Evolutionary conservation across 2,113 vertebrate species (phyloP).

Genomic region (Sphyrna mokarran): DNA sequence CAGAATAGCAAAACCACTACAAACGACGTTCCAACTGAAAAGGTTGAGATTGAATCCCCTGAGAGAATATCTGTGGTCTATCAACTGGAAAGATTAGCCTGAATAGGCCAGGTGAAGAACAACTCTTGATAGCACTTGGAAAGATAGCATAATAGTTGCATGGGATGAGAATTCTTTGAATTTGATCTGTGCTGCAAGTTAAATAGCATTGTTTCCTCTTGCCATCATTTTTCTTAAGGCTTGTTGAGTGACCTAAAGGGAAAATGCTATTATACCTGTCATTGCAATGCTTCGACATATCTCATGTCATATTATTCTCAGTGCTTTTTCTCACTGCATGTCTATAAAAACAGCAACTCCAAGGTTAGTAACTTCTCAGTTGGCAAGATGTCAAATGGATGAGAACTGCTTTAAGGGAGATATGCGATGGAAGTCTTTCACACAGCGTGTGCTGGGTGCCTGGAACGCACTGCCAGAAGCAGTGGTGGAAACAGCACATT

Average conservation of each 20-base stretch:
- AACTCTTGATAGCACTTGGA: neutral
- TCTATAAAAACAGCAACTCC: neutral
- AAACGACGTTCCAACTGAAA: neutral
- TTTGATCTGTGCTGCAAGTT: slow-evolving; percentile 2
- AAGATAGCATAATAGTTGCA: neutral
- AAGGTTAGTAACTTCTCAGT: neutral
- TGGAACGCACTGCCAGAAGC: too few species aligned
- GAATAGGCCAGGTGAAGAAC: neutral
- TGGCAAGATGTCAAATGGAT: neutral
- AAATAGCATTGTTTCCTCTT: neutral
- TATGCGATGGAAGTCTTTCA: too few species aligned
- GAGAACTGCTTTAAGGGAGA: neutral
- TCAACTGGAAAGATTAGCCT: neutral
- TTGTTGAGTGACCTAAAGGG: neutral
- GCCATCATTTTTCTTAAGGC: neutral
- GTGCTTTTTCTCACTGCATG: neutral
- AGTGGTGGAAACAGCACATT: too few species aligned
- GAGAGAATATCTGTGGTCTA: neutral
- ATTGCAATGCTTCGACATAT: neutral
- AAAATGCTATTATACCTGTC: neutral
- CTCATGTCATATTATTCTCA: neutral
- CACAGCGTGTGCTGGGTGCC: too few species aligned
- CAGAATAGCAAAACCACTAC: neutral
- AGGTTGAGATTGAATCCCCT: neutral
- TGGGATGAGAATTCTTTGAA: slow-evolving; percentile 7